Evolutionary conservation across 1,140 invertebrate species (phyloP), one percentile per base, ranked within the genome.

Genomic region (Drosophila chauvacae): DNA sequence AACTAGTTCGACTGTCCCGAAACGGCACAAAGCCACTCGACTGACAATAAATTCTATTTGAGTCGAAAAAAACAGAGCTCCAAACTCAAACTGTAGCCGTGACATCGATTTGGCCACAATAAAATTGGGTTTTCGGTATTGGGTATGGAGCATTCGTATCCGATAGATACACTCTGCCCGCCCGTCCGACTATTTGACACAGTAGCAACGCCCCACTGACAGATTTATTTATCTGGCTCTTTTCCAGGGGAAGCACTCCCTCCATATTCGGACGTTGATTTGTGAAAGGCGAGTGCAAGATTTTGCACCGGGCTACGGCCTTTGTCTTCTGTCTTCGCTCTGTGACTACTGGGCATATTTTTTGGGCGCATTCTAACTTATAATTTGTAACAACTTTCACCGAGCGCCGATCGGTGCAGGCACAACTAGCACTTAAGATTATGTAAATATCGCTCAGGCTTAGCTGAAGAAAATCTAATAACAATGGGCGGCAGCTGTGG

Each of bases 371-470:
- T 87, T 86, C 83, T 86, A 69, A 70, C 66, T 88, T 60, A 76
- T 88, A 83, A 86, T 86, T 86, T 86, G 84, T 87, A 59, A 86
- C 64, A 86, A 86, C 83, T 86, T 86, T 86, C 83, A 83, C 83
- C 80, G 57, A 23, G 42, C 68, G 23, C 14, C 47, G 45, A 72
- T 73, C 55, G 68, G 35, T 68, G 66, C 53, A 14, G n/a, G 50
- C 42, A 60, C 30, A 69, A 42, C 42, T 53, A 60, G 76, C 62
- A 76, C 57, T 60, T 63, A 41, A 73, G 83, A 86, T 86, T 86
- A 86, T 86, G 83, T 86, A 86, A 86, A 86, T 83, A 72, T 64
- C 53, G 65, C 44, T 55, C 41, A 61, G 61, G 35, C 44, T 45
- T 45, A 58, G 75, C 55, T 58, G 57, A 48, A 39, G 41, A 77